These are phyloP conservation scores for Bradysia coprophila DNA, from an alignment of 1,140 invertebrate species.

Conservation along the genomic window DNA sequence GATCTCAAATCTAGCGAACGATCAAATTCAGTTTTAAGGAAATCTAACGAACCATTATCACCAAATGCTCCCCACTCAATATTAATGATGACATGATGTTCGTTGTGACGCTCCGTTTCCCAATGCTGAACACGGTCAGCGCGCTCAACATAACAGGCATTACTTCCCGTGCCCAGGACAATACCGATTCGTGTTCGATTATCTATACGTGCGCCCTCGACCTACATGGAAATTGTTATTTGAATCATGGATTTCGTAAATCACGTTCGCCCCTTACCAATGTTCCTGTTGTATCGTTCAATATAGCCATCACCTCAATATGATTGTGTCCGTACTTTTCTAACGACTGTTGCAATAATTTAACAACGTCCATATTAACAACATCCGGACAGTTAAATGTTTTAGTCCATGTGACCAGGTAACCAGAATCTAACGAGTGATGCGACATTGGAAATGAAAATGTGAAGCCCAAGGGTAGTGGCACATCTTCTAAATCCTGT, in stretches of 20 bases:
- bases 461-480: constrained; percentile 85
- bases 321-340: constrained; percentile 27
- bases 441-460: constrained; percentile 95
- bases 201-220: constrained; percentile 10
- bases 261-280: constrained; percentile 53
- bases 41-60: constrained; percentile 66
- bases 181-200: constrained; percentile 24
- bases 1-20: constrained; percentile 61
- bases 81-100: constrained; percentile 68
- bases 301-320: constrained; percentile 74
- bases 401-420: constrained; percentile 76
- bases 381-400: constrained; percentile 13
- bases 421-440: constrained; percentile 69
- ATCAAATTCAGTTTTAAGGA: constrained; percentile 71
- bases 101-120: constrained; percentile 23
- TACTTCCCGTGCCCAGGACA: constrained; percentile 73
- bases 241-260: too few species aligned
- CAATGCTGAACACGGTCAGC: constrained; percentile 18
- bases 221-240: too few species aligned
- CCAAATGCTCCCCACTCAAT: constrained; percentile 98
- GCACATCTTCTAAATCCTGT: constrained; percentile 33
- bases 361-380: constrained; percentile 65
- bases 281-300: constrained; percentile 96
- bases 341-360: constrained; percentile 59
- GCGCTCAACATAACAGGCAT: constrained; percentile 92